Percentiles rank a stretch among this genome's conserved stretches.
Conservation (phyloP, 2,888 invertebrate genomes). For the Dastarcus helophoroides region DNA sequence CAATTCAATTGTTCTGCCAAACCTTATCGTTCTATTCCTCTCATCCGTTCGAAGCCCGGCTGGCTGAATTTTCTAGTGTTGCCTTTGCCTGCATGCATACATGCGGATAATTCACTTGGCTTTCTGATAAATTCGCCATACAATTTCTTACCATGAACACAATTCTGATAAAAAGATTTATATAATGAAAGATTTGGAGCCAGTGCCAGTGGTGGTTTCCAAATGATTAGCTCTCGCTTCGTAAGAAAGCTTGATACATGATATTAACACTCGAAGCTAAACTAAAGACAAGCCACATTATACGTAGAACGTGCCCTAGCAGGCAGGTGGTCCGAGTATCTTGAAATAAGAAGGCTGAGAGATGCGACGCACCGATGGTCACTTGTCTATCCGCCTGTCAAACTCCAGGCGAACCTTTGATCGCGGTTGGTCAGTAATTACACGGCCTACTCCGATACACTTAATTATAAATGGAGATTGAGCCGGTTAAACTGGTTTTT, state of each 20-base stretch:
- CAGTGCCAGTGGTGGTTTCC: no score
- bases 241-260: no score
- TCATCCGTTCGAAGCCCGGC: constrained; percentile 3
- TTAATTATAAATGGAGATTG: constrained; percentile 34
- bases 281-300: no score
- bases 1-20: constrained; percentile 32
- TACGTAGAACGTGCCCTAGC: constrained; percentile 15
- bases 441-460: constrained; percentile 33
- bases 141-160: no score
- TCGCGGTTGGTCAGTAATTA: constrained; percentile 33
- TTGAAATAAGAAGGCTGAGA: constrained; percentile 11
- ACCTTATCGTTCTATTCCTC: constrained; percentile 19
- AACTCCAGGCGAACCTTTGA: constrained; percentile 25
- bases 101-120: no score
- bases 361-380: constrained; percentile 18
- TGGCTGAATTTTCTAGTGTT: no score
- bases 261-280: no score
- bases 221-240: no score
- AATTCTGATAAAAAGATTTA: no score
- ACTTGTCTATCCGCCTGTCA: constrained; percentile 32
- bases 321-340: constrained; percentile 21
- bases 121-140: no score
- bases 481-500: constrained; percentile 33
- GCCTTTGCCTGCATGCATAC: no score
- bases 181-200: no score